Base-by-base conservation (phyloP, 2,888 invertebrate genomes). In the Tryphoninae sp. region DNA sequence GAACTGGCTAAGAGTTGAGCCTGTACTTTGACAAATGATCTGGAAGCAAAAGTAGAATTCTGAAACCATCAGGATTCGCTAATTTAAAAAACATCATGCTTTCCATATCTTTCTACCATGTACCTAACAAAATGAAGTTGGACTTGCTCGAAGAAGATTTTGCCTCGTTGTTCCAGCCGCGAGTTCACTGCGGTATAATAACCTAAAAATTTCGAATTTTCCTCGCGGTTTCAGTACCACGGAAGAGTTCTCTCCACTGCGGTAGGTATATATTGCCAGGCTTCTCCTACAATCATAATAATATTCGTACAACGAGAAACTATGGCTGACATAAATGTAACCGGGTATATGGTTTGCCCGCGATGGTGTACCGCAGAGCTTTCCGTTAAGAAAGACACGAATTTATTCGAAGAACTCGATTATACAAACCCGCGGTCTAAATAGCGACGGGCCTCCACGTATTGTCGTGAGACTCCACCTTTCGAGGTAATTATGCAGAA, bases 231-330 rank as follows among this genome's bases (percentile, higher is more conserved):
- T 55, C 55, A 65, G 55, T 65, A 65, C 55, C 7, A 42, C 74
- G 55, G 74, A 42, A 55, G 53, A 65, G 64, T 64, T 74, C 74
- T 22, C 64, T 64, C 64, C 55, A 33, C 72, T 59, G 64, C 53
- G 11, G 13, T 71, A 51, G 11, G 13, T 71, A 51, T 40, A 6
- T 33, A 19, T 13, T 53, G 16, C 51, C 13, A 53, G 40, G 51
- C 53, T 55, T 64, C 62, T 64, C 53, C 33, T 64, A 40, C 49
- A 73, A 73, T 45, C 19, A 62, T 64, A 64, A 73, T 73, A 73
- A 73, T 64, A 53, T 53, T 23, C 19, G 3, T 13, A 45, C 7
- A 51, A 9, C 62, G 68, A 55, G 68, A 51, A 33, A 53, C 40
- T 51, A 62, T 53, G n/a, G 53, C 33, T 23, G 19, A 42, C 51